These are phyloP conservation scores for Chaetophractus vellerosus DNA, from an alignment of 2,797 vertebrate genomes.

Conservation along the genomic window DNA sequence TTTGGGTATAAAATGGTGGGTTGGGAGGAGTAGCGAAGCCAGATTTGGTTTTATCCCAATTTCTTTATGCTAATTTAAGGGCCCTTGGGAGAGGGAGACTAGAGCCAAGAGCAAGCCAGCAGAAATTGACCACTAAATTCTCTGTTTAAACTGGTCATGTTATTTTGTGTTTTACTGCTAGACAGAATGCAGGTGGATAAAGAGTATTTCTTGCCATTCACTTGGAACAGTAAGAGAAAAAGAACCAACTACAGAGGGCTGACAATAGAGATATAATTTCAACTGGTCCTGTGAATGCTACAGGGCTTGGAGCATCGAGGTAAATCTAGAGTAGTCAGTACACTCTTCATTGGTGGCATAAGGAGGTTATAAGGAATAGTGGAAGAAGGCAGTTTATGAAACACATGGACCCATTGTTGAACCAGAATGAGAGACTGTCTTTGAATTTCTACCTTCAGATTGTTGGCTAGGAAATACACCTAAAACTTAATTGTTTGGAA, in stretches of 20 bases:
- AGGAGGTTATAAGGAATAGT: background rate
- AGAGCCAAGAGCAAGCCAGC: too few species aligned
- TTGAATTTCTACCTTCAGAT: background rate
- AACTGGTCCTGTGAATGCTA: background rate
- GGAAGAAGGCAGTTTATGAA: background rate
- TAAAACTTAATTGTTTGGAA: background rate
- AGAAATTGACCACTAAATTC: too few species aligned
- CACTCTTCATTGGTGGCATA: background rate
- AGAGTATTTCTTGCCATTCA: background rate
- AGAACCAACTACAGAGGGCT: background rate
- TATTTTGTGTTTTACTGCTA: background rate
- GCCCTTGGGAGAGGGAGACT: too few species aligned
- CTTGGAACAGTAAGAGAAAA: background rate
- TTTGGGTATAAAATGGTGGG: background rate
- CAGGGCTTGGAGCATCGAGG: background rate
- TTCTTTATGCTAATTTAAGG: too few species aligned
- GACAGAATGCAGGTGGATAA: background rate
- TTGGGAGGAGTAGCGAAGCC: background rate
- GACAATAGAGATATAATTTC: background rate
- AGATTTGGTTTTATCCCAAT: background rate
- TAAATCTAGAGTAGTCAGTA: background rate
- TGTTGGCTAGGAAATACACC: background rate
- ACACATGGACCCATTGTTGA: background rate
- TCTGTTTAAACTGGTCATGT: background rate
- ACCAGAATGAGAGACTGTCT: background rate